These are phyloP conservation scores for Macroramphosus scolopax DNA, from an alignment of 2,797 vertebrate species.

Conservation along the genomic window DNA sequence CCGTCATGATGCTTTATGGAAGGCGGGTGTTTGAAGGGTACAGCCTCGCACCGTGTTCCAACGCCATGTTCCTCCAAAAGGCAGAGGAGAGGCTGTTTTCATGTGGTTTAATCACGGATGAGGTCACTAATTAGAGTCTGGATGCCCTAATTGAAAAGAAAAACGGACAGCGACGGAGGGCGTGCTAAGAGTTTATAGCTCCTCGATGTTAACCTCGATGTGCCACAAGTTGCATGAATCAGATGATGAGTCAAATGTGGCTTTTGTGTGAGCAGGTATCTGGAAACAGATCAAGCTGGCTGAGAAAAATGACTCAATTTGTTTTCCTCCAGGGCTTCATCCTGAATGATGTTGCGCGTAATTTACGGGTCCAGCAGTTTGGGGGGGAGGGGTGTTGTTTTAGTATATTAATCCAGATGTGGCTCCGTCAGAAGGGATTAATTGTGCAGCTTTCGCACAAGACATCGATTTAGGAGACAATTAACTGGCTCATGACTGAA, in stretches of 20 bases:
- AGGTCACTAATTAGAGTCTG: slow-evolving; percentile 8
- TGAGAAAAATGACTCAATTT: too few relatives aligned
- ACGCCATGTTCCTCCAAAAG: slow-evolving; percentile 46
- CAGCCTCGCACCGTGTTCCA: slow-evolving; percentile 3
- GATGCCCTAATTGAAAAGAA: too few relatives aligned
- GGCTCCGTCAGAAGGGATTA: slow-evolving; percentile 5
- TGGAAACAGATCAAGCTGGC: too few relatives aligned
- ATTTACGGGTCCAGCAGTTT: slow-evolving; percentile 44
- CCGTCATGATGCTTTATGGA: slow-evolving; percentile 30
- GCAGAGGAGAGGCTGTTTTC: background rate
- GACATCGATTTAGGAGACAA: background rate
- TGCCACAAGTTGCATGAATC: slow-evolving; percentile 44
- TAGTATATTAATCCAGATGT: too few relatives aligned
- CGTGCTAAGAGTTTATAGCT: slow-evolving; percentile 9
- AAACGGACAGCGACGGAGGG: too few relatives aligned
- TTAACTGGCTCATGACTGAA: slow-evolving; percentile 3
- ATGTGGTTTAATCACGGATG: background rate
- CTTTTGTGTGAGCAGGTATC: background rate
- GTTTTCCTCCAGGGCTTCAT: slow-evolving; percentile 5
- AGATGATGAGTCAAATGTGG: background rate
- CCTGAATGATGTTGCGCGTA: slow-evolving; percentile 29
- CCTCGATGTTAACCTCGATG: too few relatives aligned
- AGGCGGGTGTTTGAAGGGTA: slow-evolving; percentile 18
- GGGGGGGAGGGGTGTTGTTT: slow-evolving; percentile 12
- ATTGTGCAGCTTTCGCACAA: background rate